Percentiles rank a stretch among this genome's conserved stretches.
phyloP scores from a whole-genome alignment of 2,113 vertebrate genomes.

The Pollachius pollachius region DNA sequence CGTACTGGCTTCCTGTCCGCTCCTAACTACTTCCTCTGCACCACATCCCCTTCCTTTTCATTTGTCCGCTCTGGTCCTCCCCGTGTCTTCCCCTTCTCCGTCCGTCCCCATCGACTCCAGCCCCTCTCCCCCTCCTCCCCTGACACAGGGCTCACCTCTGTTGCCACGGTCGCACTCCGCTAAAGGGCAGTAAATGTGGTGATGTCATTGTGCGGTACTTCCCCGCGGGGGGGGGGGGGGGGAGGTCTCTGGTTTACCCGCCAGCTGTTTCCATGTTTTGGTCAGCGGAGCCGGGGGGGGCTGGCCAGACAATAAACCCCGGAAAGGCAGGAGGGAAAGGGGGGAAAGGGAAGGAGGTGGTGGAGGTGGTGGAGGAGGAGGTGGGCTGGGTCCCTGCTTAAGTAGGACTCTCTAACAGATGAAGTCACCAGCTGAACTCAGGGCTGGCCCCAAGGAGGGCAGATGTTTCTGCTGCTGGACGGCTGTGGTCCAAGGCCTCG shows the following conservation, averaged over 20 bases:
- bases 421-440: slow-evolving; percentile 37
- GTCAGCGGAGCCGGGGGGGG: slow-evolving; percentile 24
- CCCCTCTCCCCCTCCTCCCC: slow-evolving; percentile 21
- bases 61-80: slow-evolving; percentile 19
- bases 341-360: slow-evolving; percentile 8
- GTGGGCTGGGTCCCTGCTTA: slow-evolving; percentile 14
- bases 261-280: slow-evolving; percentile 70
- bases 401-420: slow-evolving; percentile 16
- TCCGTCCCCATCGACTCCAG: neutral
- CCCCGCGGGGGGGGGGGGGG: slow-evolving; percentile 40
- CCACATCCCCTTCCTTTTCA: slow-evolving; percentile 35
- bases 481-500: too few relatives aligned
- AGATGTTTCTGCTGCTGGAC: too few relatives aligned
- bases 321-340: slow-evolving; percentile 17
- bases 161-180: slow-evolving; percentile 48
- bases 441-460: slow-evolving; percentile 50
- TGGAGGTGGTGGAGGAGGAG: too few relatives aligned
- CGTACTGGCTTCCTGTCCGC: slow-evolving; percentile 1
- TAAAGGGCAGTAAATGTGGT: slow-evolving; percentile 41
- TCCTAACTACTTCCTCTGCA: slow-evolving; percentile 22
- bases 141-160: slow-evolving; percentile 23
- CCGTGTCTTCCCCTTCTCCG: slow-evolving; percentile 16
- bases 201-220: slow-evolving; percentile 44
- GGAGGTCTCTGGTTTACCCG: slow-evolving; percentile 47
- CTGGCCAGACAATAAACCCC: slow-evolving; percentile 45